Evolutionary conservation across 2,888 invertebrate species (phyloP), one percentile per base, ranked within the genome.

Genomic region (Drosophila phalerata): DNA sequence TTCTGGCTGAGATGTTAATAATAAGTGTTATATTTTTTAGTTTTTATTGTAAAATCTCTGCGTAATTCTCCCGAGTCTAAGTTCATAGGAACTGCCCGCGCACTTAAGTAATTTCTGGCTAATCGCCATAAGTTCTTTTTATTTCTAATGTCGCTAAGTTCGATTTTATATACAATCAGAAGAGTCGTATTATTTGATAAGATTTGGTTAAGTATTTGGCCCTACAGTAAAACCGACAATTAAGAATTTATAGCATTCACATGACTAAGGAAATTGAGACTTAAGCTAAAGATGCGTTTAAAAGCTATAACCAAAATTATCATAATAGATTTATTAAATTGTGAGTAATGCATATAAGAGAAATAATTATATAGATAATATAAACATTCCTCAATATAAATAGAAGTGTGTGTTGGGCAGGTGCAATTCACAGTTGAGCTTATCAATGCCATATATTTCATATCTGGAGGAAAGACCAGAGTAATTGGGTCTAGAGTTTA

Each of bases 371-470:
- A 34, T 49, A 28, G 28, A 15, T 11, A 52, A 13, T 58, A 30
- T 45, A 47, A 51, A 38, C 49, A 58, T 55, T 58, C 40, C 37
- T 4, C 8, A 9, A 28, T 51, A 30, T 62, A 60, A 51, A 66
- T 63, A 70, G 63, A 38, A 10, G 11, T 37, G 30, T 38, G 42
- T 30, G 10, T 40, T 49, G 47, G 38, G 19, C 51, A 67, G 69
- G 68, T 84, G 81, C 75, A 81, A 77, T 79, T 75, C 47, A 48
- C 63, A 55, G 25, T 52, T 56, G 8, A 4, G n/a, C 80, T 84
- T 82, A 82, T 82, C 82, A 56, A 64, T 67, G 69, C 37, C 81
- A 75, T 84, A 75, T 84, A 82, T 73, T 72, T 81, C 75, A 81
- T 79, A 62, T 67, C 68, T 64, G 43, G 61, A 38, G 43, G 25